A percentile compares a stretch with the other conserved stretches of the same genome.
Evolutionary conservation across 2,888 invertebrate genomes (phyloP).

Genomic region (Cremastinae sp.): DNA sequence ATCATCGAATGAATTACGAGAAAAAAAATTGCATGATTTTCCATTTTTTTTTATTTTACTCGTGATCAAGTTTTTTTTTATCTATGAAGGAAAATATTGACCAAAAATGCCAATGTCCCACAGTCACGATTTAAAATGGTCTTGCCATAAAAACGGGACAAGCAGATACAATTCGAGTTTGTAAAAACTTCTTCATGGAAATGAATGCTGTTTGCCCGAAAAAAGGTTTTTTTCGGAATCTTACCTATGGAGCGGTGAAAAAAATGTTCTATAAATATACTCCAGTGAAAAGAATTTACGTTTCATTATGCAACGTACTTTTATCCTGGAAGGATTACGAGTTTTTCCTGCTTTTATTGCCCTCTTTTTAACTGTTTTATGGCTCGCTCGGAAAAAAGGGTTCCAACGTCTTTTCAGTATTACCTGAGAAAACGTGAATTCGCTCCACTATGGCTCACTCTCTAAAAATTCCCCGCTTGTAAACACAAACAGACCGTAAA

Average conservation of each 20-base stretch:
- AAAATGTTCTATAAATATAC: slow-evolving; percentile 26
- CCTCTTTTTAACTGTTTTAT: slow-evolving; percentile 54
- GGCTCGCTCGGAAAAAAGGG: slow-evolving; percentile 39
- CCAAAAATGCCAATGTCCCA: slow-evolving; percentile 31
- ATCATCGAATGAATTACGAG: no score
- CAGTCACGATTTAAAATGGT: slow-evolving; percentile 38
- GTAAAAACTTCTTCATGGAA: slow-evolving; percentile 9
- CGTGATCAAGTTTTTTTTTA: neutral
- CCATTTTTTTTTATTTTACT: no score
- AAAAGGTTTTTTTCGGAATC: slow-evolving; percentile 10
- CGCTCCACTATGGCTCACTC: neutral
- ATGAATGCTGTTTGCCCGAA: slow-evolving; percentile 9
- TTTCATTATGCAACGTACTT: slow-evolving; percentile 22
- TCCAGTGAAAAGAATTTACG: slow-evolving; percentile 13
- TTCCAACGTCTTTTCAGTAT: slow-evolving; percentile 26
- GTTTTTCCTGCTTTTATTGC: slow-evolving; percentile 51
- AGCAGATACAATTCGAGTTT: slow-evolving; percentile 34
- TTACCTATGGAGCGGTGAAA: slow-evolving; percentile 34
- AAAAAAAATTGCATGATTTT: no score
- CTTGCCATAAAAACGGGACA: slow-evolving; percentile 39
- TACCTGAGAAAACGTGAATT: slow-evolving; percentile 8
- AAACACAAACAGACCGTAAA: slow-evolving; percentile 6
- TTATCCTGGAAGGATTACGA: slow-evolving; percentile 28
- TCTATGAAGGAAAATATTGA: no score
- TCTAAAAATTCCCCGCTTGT: neutral